Conservation (phyloP, 2,113 vertebrate genomes). For the Eurystomus gularis region DNA sequence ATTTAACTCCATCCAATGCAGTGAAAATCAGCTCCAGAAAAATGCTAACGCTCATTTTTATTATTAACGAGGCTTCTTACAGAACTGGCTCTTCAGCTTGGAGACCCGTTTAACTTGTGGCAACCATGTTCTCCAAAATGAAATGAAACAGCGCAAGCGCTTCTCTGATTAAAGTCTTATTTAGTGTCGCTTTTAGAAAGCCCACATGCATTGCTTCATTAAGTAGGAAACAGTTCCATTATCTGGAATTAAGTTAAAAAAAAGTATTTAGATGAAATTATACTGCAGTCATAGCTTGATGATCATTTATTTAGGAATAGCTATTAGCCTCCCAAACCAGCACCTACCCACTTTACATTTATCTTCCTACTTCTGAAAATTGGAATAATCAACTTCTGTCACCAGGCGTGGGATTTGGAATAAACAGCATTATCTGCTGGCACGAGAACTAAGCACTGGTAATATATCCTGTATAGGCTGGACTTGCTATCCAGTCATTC, state of each 20-base stretch:
- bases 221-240: conserved; percentile 12
- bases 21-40: conserved; percentile 58
- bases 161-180: conserved; percentile 61
- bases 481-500: background rate
- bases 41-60: conserved; percentile 66
- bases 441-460: background rate
- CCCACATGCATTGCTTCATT: background rate
- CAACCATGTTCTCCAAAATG: conserved; percentile 50
- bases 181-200: conserved; percentile 56
- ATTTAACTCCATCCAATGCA: conserved; percentile 77
- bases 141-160: conserved; percentile 8
- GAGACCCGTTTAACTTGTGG: conserved; percentile 48
- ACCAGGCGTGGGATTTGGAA: background rate
- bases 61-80: conserved; percentile 69
- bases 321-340: background rate
- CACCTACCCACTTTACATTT: background rate
- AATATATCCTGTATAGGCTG: background rate
- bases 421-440: background rate
- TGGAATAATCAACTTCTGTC: background rate
- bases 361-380: background rate
- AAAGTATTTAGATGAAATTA: background rate
- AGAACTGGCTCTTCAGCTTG: conserved; percentile 25
- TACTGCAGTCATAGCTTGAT: background rate
- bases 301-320: background rate
- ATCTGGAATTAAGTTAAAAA: background rate